Evolutionary conservation across 1,140 invertebrate species (phyloP), one percentile per base, ranked within the genome.

Genomic region (Panulirus ornatus): DNA sequence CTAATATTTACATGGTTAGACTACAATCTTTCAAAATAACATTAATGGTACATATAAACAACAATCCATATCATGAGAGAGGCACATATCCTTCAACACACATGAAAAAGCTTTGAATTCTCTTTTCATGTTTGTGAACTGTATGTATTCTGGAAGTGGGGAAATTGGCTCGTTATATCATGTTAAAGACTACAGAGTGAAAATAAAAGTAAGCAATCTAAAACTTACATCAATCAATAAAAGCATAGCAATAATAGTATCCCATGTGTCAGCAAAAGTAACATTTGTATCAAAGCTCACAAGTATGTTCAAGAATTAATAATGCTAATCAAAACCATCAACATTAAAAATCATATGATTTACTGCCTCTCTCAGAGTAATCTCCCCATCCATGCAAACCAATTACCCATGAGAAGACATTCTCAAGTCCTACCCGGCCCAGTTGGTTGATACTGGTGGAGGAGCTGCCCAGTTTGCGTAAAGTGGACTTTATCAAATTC

Each of bases 401-500:
- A 63, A 30, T 63, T 63, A 63, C 58, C 58, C n/a, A 63, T 27
- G 58, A 1, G 58, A 63, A 54, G 30, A 63, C 58, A 63, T 63
- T 63, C 58, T 63, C 58, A 63, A 27, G 58, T 63, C 58, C 58
- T 63, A 63, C 58, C 58, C 58, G 58, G 14, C 58, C 58, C 58
- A 27, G 58, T 27, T 27, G 58, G 58, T 27, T 63, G 58, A 63
- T 19, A 63, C 58, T 63, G 58, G 58, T 27, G 51, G 51, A 58
- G 58, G 22, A 30, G 58, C 58, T 63, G 58, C 58, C 58, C 58
- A 63, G 58, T 63, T 63, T 63, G 58, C 58, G 58, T 63, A 63
- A 63, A 63, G 58, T 63, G 58, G 58, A 63, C 58, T 63, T 63
- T 27, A 44, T 38, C 73, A 75, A 75, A 75, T 42, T 75, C 36